Evolutionary conservation across 2,888 invertebrate species (phyloP), one percentile per base, ranked within the genome.

Genomic region (Agonopterix heracliana): DNA sequence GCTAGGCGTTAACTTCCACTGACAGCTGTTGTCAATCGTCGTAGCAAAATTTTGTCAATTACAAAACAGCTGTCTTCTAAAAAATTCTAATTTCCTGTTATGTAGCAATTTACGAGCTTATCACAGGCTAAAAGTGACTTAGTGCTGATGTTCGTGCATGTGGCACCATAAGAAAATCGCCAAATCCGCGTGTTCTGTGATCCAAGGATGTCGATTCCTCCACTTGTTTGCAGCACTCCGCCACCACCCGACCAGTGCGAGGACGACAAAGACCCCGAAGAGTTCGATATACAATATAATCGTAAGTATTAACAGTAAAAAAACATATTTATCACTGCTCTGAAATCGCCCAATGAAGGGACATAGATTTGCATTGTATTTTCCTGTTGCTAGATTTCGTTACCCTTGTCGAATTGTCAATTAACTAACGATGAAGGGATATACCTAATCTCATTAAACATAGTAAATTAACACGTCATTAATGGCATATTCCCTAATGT

Each of bases 191-290:
- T 53, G 60, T 57, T 63, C 60, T 54, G 56, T 63, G 54, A 41
- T 56, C 57, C 52, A 58, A 84, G 65, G 65, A 91, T 91, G 91
- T 91, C 91, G 68, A 90, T 92, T 73, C 92, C 92, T 74, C 92
- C 92, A 54, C 83, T 92, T 61, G 91, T 92, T 63, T 91, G 92
- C 63, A 90, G 91, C 52, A 91, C 92, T 63, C 92, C 92, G 64
- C 92, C 92, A 55, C 92, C 92, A 52, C 87, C 91, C 52, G 91
- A 92, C 58, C 91, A 91, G 65, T 91, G 91, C 54, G 92, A 91
- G 49, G 91, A 91, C 53, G 91, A 92, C 53, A 91, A 91, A 69
- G 92, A 92, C 51, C 73, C 71, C 49, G 86, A 82, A 57, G 88
- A 89, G 56, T 88, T 82, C 60, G 86, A 83, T 66, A 63, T 86